Conservation (phyloP, 2,797 vertebrate species). For the Salmo trutta region DNA sequence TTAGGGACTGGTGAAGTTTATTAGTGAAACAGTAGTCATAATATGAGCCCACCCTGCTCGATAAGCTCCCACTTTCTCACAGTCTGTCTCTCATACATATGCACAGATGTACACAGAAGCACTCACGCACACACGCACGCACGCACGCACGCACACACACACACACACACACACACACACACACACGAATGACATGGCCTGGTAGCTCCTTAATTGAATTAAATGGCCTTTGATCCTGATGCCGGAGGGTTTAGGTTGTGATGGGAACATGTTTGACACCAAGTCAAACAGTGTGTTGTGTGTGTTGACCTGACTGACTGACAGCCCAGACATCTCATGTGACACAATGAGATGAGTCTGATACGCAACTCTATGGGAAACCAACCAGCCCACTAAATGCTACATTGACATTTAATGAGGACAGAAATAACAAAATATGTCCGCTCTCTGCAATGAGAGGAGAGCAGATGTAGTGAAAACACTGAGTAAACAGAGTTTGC, state of each 20-base stretch:
- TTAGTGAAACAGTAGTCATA: conserved; percentile 65
- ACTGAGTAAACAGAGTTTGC: neutral
- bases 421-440: conserved; percentile 40
- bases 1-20: conserved; percentile 33
- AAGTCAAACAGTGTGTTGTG: conserved; percentile 66
- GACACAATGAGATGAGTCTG: conserved; percentile 59
- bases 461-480: neutral
- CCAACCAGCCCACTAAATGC: conserved; percentile 50
- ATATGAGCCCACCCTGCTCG: conserved; percentile 60
- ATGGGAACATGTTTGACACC: conserved; percentile 65
- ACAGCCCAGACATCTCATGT: conserved; percentile 61
- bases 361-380: conserved; percentile 60
- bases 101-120: conserved; percentile 29
- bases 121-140: too few species aligned
- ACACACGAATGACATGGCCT: conserved; percentile 42
- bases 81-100: conserved; percentile 48
- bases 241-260: conserved; percentile 58
- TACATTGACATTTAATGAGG: conserved; percentile 45
- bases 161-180: conserved; percentile 10
- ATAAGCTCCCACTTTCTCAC: conserved; percentile 46
- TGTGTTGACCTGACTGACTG: conserved; percentile 54
- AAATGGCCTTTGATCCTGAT: conserved; percentile 55
- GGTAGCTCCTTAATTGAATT: conserved; percentile 59
- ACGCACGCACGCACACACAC: too few species aligned
- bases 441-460: conserved; percentile 17